Evolutionary conservation across 23 tunicate species (phyloP).

Genomic region (Aplidium turbinatum): DNA sequence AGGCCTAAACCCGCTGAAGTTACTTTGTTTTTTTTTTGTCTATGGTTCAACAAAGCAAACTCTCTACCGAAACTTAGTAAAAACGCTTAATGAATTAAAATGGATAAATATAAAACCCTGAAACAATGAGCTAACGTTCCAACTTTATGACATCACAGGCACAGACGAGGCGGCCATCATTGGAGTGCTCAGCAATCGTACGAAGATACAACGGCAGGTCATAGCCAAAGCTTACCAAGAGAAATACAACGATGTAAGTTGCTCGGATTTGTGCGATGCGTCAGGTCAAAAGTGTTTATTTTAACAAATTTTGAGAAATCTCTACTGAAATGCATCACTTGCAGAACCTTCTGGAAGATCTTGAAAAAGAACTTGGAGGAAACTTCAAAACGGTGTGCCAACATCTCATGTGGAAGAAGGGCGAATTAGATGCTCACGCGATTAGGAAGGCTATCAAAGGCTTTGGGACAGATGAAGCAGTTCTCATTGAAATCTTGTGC

Average conservation of each 20-base stretch:
- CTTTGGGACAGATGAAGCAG: constrained; percentile 89
- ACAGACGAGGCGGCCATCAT: constrained; percentile 65
- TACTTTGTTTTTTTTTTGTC: no score
- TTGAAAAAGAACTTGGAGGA: constrained; percentile 59
- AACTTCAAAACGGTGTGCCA: constrained; percentile 51
- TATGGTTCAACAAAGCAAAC: no score
- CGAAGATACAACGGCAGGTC: constrained; percentile 62
- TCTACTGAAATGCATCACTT: background rate
- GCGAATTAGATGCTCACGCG: constrained; percentile 72
- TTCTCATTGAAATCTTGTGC: constrained; percentile 89
- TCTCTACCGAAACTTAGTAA: no score
- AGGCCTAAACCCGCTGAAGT: no score
- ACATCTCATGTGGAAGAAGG: constrained; percentile 78
- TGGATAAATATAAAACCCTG: no score
- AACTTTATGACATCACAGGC: no score
- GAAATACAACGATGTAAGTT: constrained; percentile 63
- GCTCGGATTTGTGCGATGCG: no score
- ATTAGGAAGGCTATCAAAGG: constrained; percentile 94
- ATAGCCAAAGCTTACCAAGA: constrained; percentile 53
- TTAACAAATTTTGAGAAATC: background rate
- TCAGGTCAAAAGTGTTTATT: background rate
- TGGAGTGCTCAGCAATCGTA: constrained; percentile 57
- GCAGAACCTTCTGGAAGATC: constrained; percentile 55
- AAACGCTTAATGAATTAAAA: no score
- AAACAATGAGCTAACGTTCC: no score